Evolutionary conservation across 2,888 invertebrate species (phyloP), one percentile per base, ranked within the genome.

Genomic region (Cyrtodaria siliqua): DNA sequence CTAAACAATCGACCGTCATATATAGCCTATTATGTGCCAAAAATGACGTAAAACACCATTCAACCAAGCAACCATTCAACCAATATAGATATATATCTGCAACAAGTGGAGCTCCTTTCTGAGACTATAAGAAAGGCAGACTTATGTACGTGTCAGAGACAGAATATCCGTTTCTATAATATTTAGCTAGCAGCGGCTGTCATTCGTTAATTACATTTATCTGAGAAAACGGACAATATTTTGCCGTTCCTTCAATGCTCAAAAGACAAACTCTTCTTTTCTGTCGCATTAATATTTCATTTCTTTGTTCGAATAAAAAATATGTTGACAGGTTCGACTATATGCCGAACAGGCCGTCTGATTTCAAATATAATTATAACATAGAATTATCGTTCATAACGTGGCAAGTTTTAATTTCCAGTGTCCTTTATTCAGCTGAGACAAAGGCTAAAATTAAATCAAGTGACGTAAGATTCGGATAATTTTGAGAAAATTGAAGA

Each of bases 321-420:
- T 49, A 8, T 55, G 52, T 20, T 49, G 75, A 70, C 75, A 75
- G 49, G 42, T 70, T 62, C 50, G 64, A 63, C 20, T 56, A 61
- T 53, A 40, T 18, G 44, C 33, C 12, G 56, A 53, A 47, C 40
- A 47, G 66, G 49, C 56, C 49, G 55, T 50, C 42, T 38, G 55
- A 59, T 64, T 60, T 59, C n/a, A 67, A 71, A 71, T 66, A 67
- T 71, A 72, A 75, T 75, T 79, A 79, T 68, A 20, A 61, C 75
- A 27, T 33, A 33, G 56, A 60, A 69, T 75, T 71, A 69, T 76
- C 29, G 52, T 63, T 70, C 27, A 70, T 73, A 73, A 80, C 29
- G 80, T 76, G 80, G 49, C 76, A 77, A 76, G 69, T 76, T 80
- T 80, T 80, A 80, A 80, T 80, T 80, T 75, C 53, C 73, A 50